A percentile compares a stretch with the other conserved stretches of the same genome.
Conservation (phyloP, 2,113 vertebrate species). For the Talpa occidentalis region DNA sequence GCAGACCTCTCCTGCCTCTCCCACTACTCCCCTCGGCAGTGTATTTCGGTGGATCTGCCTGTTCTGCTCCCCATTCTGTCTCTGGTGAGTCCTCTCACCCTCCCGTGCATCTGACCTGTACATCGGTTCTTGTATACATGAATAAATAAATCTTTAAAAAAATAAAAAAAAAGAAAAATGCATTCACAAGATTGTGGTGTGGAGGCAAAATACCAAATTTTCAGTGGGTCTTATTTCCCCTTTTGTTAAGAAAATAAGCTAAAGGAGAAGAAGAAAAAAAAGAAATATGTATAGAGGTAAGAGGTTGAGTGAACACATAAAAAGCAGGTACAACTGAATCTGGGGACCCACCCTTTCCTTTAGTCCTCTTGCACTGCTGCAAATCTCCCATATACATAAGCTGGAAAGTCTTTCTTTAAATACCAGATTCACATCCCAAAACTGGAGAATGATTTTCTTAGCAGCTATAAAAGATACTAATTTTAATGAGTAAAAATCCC, state of each 20-base stretch:
- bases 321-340: background rate
- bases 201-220: conserved; percentile 78
- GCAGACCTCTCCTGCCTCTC: too few relatives aligned
- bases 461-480: background rate
- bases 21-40: too few relatives aligned
- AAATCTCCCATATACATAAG: background rate
- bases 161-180: conserved; percentile 79
- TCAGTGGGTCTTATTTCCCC: conserved; percentile 56
- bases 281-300: background rate
- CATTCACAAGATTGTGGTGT: conserved; percentile 68
- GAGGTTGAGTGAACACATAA: conserved; percentile 23
- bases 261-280: background rate
- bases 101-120: too few relatives aligned
- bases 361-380: background rate
- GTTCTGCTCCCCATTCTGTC: too few relatives aligned
- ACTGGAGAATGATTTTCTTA: conserved; percentile 9
- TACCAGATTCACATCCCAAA: background rate
- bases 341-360: background rate
- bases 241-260: conserved; percentile 57
- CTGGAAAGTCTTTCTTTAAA: background rate
- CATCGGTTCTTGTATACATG: too few relatives aligned
- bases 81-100: too few relatives aligned
- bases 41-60: too few relatives aligned
- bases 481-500: background rate
- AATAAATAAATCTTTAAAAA: too few relatives aligned